phyloP scores from a whole-genome alignment of 2,797 vertebrate species.

The Paratrypauchen microcephalus region DNA sequence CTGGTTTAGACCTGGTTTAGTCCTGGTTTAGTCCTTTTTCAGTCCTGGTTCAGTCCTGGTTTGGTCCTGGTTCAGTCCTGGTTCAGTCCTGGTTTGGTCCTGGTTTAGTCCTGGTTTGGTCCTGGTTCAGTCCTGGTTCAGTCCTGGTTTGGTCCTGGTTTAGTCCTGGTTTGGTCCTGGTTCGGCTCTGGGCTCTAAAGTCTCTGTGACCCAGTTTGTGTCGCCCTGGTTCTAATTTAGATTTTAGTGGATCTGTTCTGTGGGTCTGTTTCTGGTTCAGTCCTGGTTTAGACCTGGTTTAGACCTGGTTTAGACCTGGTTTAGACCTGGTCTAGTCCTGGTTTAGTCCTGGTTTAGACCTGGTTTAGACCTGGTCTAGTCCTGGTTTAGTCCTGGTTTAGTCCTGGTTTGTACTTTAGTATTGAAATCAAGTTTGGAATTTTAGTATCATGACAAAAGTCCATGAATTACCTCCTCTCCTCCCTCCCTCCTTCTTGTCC shows the following conservation, averaged over 20 bases:
- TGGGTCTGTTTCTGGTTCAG: slow-evolving; percentile 11
- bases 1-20: neutral
- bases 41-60: neutral
- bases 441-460: no score
- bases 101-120: neutral
- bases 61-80: neutral
- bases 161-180: no score
- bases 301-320: neutral
- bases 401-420: no score
- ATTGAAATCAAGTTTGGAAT: no score
- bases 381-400: no score
- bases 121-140: neutral
- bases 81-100: neutral
- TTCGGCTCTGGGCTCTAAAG: neutral
- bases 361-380: neutral
- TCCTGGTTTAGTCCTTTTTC: neutral
- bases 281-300: neutral
- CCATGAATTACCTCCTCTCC: no score
- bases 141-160: neutral
- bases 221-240: neutral
- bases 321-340: neutral
- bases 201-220: neutral
- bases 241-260: neutral
- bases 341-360: neutral
- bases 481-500: no score